Evolutionary conservation across 2,797 vertebrate genomes (phyloP).

Genomic region (Micrastur ruficollis): DNA sequence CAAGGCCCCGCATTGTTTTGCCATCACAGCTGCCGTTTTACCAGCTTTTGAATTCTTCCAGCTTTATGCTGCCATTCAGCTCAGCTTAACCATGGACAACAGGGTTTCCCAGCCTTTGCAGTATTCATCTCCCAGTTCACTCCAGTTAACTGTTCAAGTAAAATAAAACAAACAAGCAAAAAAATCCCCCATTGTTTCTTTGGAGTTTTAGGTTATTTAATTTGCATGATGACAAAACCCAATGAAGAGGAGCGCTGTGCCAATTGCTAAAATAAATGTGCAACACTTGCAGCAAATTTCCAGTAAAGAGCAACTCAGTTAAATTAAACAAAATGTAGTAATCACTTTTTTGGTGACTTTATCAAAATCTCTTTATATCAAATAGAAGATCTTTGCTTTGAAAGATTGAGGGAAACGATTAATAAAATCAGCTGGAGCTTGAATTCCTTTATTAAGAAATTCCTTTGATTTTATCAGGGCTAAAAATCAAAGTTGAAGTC

Average conservation of each 20-base stretch:
- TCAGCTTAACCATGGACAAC: not conserved
- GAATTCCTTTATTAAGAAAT: not conserved
- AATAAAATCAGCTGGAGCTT: not conserved
- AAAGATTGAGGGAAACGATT: not conserved
- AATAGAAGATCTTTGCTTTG: not conserved
- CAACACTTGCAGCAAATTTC: not conserved
- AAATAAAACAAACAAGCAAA: not conserved
- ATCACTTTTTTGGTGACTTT: not conserved
- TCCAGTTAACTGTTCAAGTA: not conserved
- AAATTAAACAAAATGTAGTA: not conserved
- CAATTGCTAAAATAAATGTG: not conserved
- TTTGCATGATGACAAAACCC: not conserved
- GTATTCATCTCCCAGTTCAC: not conserved
- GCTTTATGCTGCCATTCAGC: not conserved
- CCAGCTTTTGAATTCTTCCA: not conserved
- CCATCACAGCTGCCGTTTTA: not conserved
- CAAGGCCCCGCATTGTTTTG: fast-evolving
- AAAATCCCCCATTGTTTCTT: not conserved
- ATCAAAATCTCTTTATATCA: not conserved
- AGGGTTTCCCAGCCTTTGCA: not conserved
- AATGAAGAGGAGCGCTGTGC: not conserved
- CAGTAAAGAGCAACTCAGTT: not conserved
- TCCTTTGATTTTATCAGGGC: not conserved
- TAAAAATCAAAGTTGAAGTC: not conserved
- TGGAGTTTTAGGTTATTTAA: not conserved